phyloP scores from a whole-genome alignment of 2,113 vertebrate genomes.

The Hippocampus guttulatus region DNA sequence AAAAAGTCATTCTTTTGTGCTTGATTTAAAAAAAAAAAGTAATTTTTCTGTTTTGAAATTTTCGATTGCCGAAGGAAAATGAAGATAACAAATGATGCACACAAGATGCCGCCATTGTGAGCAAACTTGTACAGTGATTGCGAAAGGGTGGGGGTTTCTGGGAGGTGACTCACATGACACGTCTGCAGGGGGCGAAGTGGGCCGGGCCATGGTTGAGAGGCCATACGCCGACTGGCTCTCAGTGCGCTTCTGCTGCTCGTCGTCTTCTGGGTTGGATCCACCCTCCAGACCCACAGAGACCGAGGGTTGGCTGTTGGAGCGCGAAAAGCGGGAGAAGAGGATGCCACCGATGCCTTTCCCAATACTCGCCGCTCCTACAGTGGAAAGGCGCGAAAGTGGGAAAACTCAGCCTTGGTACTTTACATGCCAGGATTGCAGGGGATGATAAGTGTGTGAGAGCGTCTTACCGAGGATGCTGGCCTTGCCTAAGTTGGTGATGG shows the following conservation, averaged over 20 bases:
- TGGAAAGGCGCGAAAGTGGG: background rate
- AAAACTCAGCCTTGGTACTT: background rate
- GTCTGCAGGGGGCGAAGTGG: conserved; percentile 78
- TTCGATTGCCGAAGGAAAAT: background rate
- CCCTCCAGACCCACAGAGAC: conserved; percentile 68
- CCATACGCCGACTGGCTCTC: conserved; percentile 61
- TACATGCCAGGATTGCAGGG: conserved; percentile 44
- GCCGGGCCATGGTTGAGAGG: conserved; percentile 72
- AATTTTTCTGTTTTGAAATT: background rate
- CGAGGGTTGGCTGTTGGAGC: conserved; percentile 76
- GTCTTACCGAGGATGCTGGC: conserved; percentile 89
- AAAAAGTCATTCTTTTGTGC: too few relatives aligned
- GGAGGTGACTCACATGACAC: conserved; percentile 73
- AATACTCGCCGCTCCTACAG: conserved; percentile 88
- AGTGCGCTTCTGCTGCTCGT: conserved; percentile 78
- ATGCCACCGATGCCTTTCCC: conserved; percentile 96
- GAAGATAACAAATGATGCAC: background rate
- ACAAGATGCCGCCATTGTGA: background rate
- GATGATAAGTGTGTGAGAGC: background rate
- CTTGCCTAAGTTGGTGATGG: conserved; percentile 95
- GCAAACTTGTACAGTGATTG: too few relatives aligned
- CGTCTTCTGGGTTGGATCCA: conserved; percentile 73
- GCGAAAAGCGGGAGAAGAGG: conserved; percentile 90
- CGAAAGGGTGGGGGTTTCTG: background rate
- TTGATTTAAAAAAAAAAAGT: too few relatives aligned